These are phyloP conservation scores for Palythoa heliodiscus DNA, from an alignment of 92 coral and sea anemone species.

Conservation along the genomic window DNA sequence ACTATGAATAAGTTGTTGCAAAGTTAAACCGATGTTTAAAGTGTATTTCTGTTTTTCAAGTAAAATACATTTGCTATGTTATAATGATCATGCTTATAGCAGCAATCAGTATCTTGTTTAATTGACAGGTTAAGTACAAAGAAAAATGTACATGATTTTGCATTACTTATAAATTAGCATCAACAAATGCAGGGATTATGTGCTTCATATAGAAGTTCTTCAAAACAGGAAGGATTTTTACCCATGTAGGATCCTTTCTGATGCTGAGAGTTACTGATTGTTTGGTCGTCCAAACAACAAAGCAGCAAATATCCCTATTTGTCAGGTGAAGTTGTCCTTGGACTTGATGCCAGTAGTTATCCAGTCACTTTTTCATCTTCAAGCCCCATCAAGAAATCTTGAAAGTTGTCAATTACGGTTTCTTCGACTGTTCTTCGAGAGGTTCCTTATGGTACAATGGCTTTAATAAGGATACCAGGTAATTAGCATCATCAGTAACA, in stretches of 20 bases:
- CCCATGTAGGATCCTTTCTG: slow-evolving; percentile 55
- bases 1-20: neutral
- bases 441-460: slow-evolving; percentile 57
- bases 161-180: neutral
- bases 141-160: too few species aligned
- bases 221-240: slow-evolving; percentile 22
- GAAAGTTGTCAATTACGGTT: slow-evolving; percentile 57
- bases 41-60: slow-evolving; percentile 1
- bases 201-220: slow-evolving; percentile 2
- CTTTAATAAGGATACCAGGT: slow-evolving; percentile 55
- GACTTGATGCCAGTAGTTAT: slow-evolving; percentile 58
- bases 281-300: slow-evolving; percentile 65
- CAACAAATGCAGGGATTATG: neutral
- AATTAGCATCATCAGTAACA: slow-evolving; percentile 55
- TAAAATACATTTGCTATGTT: neutral
- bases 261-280: slow-evolving; percentile 39
- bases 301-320: slow-evolving; percentile 52
- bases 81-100: neutral
- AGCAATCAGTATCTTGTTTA: neutral
- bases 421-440: slow-evolving; percentile 58
- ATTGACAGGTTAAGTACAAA: too few species aligned
- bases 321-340: slow-evolving; percentile 56
- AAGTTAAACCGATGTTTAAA: slow-evolving; percentile 1
- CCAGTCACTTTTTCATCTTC: slow-evolving; percentile 64
- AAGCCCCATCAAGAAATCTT: slow-evolving; percentile 52